These are phyloP conservation scores for Zaprionus inermis DNA, from an alignment of 1,140 invertebrate species.

Conservation along the genomic window DNA sequence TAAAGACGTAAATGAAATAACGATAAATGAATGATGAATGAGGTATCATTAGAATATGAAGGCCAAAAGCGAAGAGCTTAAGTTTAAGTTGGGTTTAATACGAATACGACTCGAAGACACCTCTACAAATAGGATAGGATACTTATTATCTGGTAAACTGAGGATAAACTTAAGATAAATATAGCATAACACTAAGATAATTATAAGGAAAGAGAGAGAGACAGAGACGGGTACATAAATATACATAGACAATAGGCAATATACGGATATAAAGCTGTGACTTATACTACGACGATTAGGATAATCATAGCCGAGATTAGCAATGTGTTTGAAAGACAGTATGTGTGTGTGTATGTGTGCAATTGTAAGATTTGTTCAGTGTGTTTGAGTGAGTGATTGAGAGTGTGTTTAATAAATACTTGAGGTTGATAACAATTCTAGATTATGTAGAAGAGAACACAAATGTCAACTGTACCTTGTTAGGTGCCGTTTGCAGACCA, in stretches of 20 bases:
- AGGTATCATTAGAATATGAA: slow-evolving; percentile 33
- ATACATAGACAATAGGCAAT: slow-evolving; percentile 44
- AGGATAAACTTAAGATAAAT: slow-evolving; percentile 14
- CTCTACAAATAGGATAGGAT: background rate
- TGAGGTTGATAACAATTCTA: slow-evolving; percentile 24
- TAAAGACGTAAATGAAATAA: slow-evolving; percentile 20
- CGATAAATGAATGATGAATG: slow-evolving; percentile 49
- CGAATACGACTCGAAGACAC: slow-evolving; percentile 7
- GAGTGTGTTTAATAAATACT: slow-evolving; percentile 14
- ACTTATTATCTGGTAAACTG: slow-evolving; percentile 7
- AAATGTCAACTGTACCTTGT: slow-evolving; percentile 89
- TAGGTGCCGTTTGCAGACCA: slow-evolving; percentile 94
- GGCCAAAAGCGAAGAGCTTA: slow-evolving; percentile 24
- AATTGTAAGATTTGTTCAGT: slow-evolving; percentile 14
- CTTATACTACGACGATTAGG: slow-evolving; percentile 38
- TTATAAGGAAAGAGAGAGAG: slow-evolving; percentile 13
- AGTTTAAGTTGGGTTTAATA: slow-evolving; percentile 25
- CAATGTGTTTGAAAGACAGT: slow-evolving; percentile 33
- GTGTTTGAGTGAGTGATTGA: slow-evolving; percentile 22
- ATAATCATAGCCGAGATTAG: slow-evolving; percentile 30
- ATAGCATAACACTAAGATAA: slow-evolving; percentile 23
- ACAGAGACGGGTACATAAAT: slow-evolving; percentile 29
- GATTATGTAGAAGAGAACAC: background rate
- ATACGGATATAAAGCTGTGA: slow-evolving; percentile 25
- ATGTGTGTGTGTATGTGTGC: slow-evolving; percentile 14